A percentile compares a stretch with the other conserved stretches of the same genome.
phyloP scores from a whole-genome alignment of 2,113 vertebrate species.

The Nothoprocta perdicaria region DNA sequence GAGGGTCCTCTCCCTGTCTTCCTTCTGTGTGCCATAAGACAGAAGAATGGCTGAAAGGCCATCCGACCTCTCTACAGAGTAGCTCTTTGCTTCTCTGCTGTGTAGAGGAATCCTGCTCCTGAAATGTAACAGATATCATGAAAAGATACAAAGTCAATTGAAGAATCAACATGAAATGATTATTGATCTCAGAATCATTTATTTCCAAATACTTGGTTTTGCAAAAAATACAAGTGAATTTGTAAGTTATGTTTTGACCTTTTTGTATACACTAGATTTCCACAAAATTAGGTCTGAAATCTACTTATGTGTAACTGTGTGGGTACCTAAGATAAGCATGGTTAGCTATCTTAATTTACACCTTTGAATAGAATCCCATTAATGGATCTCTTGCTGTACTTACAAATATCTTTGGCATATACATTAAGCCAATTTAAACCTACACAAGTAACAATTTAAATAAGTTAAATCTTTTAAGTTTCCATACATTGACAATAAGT shows the following conservation, averaged over 20 bases:
- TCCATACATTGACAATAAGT: not conserved
- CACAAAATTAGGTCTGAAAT: not conserved
- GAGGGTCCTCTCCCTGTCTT: not conserved
- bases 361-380: not conserved
- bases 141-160: not conserved
- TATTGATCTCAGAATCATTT: not conserved
- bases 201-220: not conserved
- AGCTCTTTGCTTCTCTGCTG: not conserved
- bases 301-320: not conserved
- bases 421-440: not conserved
- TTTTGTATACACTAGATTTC: not conserved
- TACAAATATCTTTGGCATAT: rapidly evolving
- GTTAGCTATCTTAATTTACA: not conserved
- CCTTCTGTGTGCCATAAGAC: not conserved
- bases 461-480: not conserved
- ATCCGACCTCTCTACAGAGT: not conserved
- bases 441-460: not conserved
- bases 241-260: not conserved
- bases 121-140: not conserved
- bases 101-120: not conserved
- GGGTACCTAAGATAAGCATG: not conserved
- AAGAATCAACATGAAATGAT: not conserved
- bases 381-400: not conserved
- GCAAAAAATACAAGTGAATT: not conserved
- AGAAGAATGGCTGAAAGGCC: not conserved